These are phyloP conservation scores for Lumbricus terrestris DNA, from an alignment of 2,888 invertebrate species.

Conservation along the genomic window DNA sequence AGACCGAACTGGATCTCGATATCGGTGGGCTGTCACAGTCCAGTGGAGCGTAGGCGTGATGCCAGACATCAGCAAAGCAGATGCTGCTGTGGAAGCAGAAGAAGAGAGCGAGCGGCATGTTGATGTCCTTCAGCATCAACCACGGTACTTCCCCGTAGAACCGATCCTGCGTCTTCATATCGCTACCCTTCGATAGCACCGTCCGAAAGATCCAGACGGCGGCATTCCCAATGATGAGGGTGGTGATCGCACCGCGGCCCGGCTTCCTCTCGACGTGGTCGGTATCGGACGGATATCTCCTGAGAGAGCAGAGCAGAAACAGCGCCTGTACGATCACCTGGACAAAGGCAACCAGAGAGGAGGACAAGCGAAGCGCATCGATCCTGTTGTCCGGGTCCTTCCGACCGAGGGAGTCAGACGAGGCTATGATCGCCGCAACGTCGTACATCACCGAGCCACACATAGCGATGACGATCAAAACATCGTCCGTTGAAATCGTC, in stretches of 20 bases:
- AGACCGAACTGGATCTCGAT: not conserved
- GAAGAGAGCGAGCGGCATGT: slow-evolving; percentile 65
- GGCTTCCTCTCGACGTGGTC: slow-evolving; percentile 57
- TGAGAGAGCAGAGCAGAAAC: slow-evolving; percentile 53
- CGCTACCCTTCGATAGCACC: slow-evolving; percentile 31
- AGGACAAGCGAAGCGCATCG: slow-evolving; percentile 19
- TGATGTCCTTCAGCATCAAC: slow-evolving; percentile 68
- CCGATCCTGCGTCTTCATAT: slow-evolving; percentile 21
- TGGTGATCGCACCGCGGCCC: slow-evolving; percentile 66
- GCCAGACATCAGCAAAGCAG: slow-evolving; percentile 58
- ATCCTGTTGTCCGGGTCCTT: not conserved
- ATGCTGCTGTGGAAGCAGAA: slow-evolving; percentile 58
- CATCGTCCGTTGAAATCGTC: slow-evolving; percentile 62
- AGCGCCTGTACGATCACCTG: slow-evolving; percentile 53
- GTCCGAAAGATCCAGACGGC: slow-evolving; percentile 70
- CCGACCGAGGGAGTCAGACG: slow-evolving; percentile 38
- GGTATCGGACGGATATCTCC: slow-evolving; percentile 46
- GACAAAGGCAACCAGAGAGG: slow-evolving; percentile 36
- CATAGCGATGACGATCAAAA: slow-evolving; percentile 85
- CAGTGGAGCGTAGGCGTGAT: slow-evolving; percentile 31
- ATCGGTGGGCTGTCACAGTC: not conserved
- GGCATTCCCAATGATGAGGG: slow-evolving; percentile 67
- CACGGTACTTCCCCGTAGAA: slow-evolving; percentile 69
- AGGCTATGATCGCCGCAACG: slow-evolving; percentile 24
- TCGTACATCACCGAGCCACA: slow-evolving; percentile 79